phyloP scores from a whole-genome alignment of 1,140 invertebrate species.

The Chrysomallon squamiferum region DNA sequence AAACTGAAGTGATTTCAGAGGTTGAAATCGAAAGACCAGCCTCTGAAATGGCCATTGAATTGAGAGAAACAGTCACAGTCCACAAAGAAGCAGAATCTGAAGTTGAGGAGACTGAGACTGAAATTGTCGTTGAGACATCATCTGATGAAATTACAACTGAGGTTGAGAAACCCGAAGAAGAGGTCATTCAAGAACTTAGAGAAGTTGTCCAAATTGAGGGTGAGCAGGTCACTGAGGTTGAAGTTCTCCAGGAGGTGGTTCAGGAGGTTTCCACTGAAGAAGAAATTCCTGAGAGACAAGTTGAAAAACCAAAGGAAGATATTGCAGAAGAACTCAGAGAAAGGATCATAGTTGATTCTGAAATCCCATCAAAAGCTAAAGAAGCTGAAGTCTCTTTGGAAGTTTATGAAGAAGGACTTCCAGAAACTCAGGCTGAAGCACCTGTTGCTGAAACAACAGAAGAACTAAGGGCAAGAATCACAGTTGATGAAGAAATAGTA shows the following conservation, averaged over 20 bases:
- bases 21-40: slow-evolving; percentile 15
- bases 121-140: slow-evolving; percentile 3
- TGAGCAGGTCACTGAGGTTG: slow-evolving; percentile 17
- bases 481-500: slow-evolving; percentile 13
- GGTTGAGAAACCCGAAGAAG: slow-evolving; percentile 26
- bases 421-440: slow-evolving; percentile 11
- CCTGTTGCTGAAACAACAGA: slow-evolving; percentile 2
- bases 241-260: background rate
- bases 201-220: slow-evolving; percentile 20
- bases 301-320: slow-evolving; percentile 23
- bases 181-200: slow-evolving; percentile 20
- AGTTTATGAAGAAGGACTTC: slow-evolving; percentile 8
- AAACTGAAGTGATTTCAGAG: slow-evolving; percentile 15
- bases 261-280: slow-evolving; percentile 13
- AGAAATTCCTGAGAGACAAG: slow-evolving; percentile 11
- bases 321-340: slow-evolving; percentile 18
- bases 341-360: slow-evolving; percentile 18
- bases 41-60: slow-evolving; percentile 18
- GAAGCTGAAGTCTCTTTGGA: slow-evolving; percentile 12
- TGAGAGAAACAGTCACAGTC: slow-evolving; percentile 17
- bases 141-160: slow-evolving; percentile 12
- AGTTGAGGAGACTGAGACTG: slow-evolving; percentile 6
- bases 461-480: slow-evolving; percentile 6
- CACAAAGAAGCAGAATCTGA: slow-evolving; percentile 20
- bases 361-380: slow-evolving; percentile 18